These are phyloP conservation scores for Lithobates pipiens DNA, from an alignment of 2,797 vertebrate genomes.

Conservation along the genomic window DNA sequence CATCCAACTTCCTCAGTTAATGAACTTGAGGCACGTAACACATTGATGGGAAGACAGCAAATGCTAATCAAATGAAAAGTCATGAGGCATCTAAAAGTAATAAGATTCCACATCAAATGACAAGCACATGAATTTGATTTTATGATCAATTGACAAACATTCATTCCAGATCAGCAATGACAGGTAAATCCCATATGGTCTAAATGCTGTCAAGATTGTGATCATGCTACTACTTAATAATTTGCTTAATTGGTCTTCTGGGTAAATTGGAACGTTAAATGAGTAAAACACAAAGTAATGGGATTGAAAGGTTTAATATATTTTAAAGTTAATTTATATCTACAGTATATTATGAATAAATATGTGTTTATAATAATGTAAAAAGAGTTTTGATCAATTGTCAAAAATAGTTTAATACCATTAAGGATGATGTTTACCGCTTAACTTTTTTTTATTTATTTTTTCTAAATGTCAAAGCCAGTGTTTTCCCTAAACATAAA, in stretches of 20 bases:
- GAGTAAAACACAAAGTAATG: not conserved
- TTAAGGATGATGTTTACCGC: too few relatives aligned
- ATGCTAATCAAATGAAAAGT: not conserved
- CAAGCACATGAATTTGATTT: constrained; percentile 17
- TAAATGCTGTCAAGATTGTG: constrained; percentile 10
- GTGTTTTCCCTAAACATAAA: too few relatives aligned
- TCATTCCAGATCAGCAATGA: constrained; percentile 1
- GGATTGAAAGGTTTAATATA: not conserved
- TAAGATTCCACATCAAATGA: not conserved
- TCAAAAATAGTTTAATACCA: too few relatives aligned
- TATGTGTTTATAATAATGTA: too few relatives aligned
- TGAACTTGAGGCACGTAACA: too few relatives aligned
- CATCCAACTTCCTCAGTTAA: too few relatives aligned
- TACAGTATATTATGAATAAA: too few relatives aligned
- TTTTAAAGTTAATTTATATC: too few relatives aligned
- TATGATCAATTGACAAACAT: constrained; percentile 19
- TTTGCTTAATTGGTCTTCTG: constrained; percentile 18
- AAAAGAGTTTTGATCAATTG: too few relatives aligned
- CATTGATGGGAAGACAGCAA: not conserved
- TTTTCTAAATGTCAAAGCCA: too few relatives aligned
- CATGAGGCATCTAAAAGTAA: not conserved
- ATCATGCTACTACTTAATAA: constrained; percentile 1
- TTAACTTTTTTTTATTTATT: too few relatives aligned
- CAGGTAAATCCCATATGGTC: constrained; percentile 24
- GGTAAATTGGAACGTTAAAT: constrained; percentile 13